Conservation (phyloP, 2,888 invertebrate genomes). For the Germaria angustata region DNA sequence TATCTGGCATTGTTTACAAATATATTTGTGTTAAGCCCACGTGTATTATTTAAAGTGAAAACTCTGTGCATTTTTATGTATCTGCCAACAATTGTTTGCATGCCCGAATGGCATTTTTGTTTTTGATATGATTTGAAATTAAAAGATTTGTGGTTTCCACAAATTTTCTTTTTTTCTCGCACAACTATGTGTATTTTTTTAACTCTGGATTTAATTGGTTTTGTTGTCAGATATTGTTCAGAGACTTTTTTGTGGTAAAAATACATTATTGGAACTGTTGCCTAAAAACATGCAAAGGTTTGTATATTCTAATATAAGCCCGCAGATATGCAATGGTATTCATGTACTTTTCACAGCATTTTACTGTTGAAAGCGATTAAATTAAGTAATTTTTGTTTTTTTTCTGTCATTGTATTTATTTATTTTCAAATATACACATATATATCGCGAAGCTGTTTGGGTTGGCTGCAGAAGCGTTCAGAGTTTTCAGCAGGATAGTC, state of each 20-base stretch:
- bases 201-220: neutral
- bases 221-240: neutral
- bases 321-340: constrained; percentile 30
- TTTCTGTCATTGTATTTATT: too few species aligned
- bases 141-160: constrained; percentile 59
- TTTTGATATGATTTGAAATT: constrained; percentile 43
- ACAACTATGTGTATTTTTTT: neutral
- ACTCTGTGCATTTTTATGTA: constrained; percentile 41
- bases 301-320: constrained; percentile 6
- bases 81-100: constrained; percentile 38
- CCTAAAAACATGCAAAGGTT: constrained; percentile 35
- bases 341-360: too few species aligned
- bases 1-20: constrained; percentile 2
- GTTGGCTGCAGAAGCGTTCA: too few species aligned
- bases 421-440: too few species aligned
- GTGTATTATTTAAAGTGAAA: constrained; percentile 62
- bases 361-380: too few species aligned
- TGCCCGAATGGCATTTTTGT: constrained; percentile 16
- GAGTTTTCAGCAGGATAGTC: too few species aligned
- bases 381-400: too few species aligned
- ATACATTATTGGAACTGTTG: constrained; percentile 23
- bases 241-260: neutral
- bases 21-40: constrained; percentile 47
- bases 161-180: neutral
- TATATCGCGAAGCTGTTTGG: too few species aligned